Evolutionary conservation across 2,888 invertebrate genomes (phyloP).

Genomic region (Eledone cirrhosa): DNA sequence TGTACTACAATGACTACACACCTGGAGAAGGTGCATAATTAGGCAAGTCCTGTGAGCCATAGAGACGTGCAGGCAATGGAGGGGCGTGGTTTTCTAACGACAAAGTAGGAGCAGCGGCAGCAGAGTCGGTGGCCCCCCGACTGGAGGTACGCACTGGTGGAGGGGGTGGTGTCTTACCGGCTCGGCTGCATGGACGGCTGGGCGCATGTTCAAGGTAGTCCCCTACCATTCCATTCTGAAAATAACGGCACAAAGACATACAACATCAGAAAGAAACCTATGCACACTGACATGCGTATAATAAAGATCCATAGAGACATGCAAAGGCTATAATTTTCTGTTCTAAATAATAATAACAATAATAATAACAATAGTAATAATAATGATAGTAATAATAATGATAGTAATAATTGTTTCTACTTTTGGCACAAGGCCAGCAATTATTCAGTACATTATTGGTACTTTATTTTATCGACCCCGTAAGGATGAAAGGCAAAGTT

Average conservation of each 20-base stretch:
- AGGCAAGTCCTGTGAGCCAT: slow-evolving; percentile 52
- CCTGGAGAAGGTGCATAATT: slow-evolving; percentile 52
- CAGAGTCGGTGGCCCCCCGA: slow-evolving; percentile 39
- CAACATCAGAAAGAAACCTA: not conserved
- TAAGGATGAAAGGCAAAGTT: too few species aligned
- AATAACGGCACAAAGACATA: slow-evolving; percentile 26
- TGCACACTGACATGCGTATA: too few species aligned
- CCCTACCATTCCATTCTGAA: slow-evolving; percentile 49
- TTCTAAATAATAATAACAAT: too few species aligned
- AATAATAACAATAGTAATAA: too few species aligned
- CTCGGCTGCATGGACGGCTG: slow-evolving; percentile 52
- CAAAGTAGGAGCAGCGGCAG: slow-evolving; percentile 33
- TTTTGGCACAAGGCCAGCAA: too few species aligned
- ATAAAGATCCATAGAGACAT: too few species aligned
- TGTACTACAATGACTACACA: slow-evolving; percentile 28
- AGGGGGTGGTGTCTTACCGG: slow-evolving; percentile 57
- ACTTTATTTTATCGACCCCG: too few species aligned
- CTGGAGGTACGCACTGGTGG: slow-evolving; percentile 56
- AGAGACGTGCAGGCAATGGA: slow-evolving; percentile 57
- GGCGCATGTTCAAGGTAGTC: slow-evolving; percentile 52
- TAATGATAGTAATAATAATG: too few species aligned
- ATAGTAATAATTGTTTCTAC: too few species aligned
- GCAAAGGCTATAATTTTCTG: too few species aligned
- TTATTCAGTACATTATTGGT: too few species aligned
- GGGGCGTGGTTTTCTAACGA: slow-evolving; percentile 43